Conservation (phyloP, 1,140 invertebrate species). For the Bactericera cockerelli region DNA sequence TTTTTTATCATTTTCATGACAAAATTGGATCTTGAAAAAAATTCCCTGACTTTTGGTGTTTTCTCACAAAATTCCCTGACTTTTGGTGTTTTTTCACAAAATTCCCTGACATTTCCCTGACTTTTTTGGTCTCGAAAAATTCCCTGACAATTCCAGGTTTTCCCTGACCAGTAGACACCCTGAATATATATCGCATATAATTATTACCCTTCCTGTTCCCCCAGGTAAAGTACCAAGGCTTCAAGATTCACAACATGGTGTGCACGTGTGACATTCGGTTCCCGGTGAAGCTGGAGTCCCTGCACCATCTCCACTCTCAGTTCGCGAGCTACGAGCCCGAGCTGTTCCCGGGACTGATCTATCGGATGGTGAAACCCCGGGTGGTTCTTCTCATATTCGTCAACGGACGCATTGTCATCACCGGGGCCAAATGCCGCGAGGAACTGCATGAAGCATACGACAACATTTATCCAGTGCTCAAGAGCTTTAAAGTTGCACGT, state of each 20-base stretch:
- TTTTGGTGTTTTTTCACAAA: too few species aligned
- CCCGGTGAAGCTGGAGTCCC: constrained; percentile 87
- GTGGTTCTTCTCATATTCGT: constrained; percentile 95
- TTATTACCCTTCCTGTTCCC: constrained; percentile 26
- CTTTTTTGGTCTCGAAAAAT: too few species aligned
- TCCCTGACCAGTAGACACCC: too few species aligned
- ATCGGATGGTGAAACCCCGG: constrained; percentile 90
- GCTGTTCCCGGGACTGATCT: constrained; percentile 93
- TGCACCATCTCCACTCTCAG: constrained; percentile 86
- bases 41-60: too few species aligned
- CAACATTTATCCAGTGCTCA: constrained; percentile 91
- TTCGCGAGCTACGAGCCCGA: constrained; percentile 77
- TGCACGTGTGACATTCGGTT: constrained; percentile 96
- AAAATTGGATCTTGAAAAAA: too few species aligned
- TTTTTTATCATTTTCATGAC: too few species aligned
- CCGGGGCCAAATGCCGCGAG: constrained; percentile 79
- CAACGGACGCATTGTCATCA: constrained; percentile 92
- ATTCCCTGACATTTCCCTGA: too few species aligned
- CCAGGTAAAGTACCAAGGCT: constrained; percentile 86
- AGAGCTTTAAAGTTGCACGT: constrained; percentile 92
- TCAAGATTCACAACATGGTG: constrained; percentile 99
- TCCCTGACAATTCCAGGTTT: too few species aligned
- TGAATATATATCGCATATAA: too few species aligned
- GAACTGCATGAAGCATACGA: constrained; percentile 92
- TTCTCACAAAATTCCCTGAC: too few species aligned